Percentiles rank a stretch among this genome's conserved stretches.
Conservation (phyloP, 1,140 invertebrate species). For the Gryllus bimaculatus region DNA sequence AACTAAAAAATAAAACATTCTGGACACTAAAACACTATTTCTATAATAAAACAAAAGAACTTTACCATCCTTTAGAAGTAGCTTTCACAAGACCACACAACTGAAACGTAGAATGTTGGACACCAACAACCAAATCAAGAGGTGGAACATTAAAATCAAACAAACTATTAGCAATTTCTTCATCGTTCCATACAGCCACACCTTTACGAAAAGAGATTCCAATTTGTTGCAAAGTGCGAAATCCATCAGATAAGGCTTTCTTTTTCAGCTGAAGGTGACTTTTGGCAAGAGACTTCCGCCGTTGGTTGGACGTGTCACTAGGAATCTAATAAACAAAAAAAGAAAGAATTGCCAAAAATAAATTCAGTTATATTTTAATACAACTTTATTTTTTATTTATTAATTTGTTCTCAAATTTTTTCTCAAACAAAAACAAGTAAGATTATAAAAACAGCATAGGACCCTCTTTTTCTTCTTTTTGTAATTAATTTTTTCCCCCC, state of each 20-base stretch:
- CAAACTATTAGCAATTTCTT: background rate
- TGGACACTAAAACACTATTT: background rate
- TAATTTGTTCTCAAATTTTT: too few relatives aligned
- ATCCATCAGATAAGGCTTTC: slow-evolving; percentile 71
- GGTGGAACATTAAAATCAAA: slow-evolving; percentile 38
- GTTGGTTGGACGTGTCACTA: slow-evolving; percentile 30
- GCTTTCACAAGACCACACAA: background rate
- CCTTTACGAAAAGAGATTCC: slow-evolving; percentile 76
- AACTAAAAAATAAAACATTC: background rate
- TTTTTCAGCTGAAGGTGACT: slow-evolving; percentile 75
- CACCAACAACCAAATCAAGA: slow-evolving; percentile 45
- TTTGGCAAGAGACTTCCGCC: slow-evolving; percentile 70
- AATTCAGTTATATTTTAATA: slow-evolving; percentile 18
- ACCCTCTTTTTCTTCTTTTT: too few relatives aligned
- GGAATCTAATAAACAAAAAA: background rate
- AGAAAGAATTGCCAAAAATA: background rate
- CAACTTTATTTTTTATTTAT: slow-evolving; percentile 51
- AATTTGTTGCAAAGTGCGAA: slow-evolving; percentile 58
- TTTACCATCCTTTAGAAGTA: background rate
- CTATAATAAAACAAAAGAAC: background rate
- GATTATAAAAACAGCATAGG: too few relatives aligned
- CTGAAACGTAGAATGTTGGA: slow-evolving; percentile 25
- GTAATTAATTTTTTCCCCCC: too few relatives aligned
- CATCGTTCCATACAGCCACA: slow-evolving; percentile 36
- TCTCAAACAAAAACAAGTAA: too few relatives aligned